These are phyloP conservation scores for Heterohyrax brucei DNA, from an alignment of 2,797 vertebrate genomes.

Conservation along the genomic window DNA sequence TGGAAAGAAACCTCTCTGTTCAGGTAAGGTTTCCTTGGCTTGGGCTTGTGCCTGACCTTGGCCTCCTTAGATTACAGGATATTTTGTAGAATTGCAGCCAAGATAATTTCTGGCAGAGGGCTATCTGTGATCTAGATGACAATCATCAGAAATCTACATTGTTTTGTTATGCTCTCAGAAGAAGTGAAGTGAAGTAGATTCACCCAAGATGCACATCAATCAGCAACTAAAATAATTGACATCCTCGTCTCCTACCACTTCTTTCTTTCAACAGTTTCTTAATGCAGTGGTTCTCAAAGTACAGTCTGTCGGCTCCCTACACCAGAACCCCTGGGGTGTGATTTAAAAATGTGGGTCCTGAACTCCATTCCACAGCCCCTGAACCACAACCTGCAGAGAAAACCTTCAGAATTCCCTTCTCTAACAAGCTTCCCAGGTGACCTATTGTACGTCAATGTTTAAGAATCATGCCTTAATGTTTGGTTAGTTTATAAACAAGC, in stretches of 20 bases:
- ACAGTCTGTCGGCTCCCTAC: constrained; percentile 11
- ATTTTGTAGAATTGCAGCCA: constrained; percentile 40
- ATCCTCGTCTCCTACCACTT: constrained; percentile 27
- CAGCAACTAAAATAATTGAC: constrained; percentile 69
- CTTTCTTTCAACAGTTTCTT: constrained; percentile 58
- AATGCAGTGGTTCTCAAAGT: constrained; percentile 48
- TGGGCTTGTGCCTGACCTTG: constrained; percentile 39
- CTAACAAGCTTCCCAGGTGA: not conserved
- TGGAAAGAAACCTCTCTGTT: constrained; percentile 5
- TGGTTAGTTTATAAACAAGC: not conserved
- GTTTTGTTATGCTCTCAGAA: constrained; percentile 56
- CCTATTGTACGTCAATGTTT: not conserved
- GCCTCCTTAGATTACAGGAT: not conserved
- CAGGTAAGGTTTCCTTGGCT: not conserved
- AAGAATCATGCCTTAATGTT: not conserved
- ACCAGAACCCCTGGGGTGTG: not conserved
- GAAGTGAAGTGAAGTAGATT: constrained; percentile 44
- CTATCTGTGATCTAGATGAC: constrained; percentile 60
- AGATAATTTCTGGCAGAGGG: constrained; percentile 54
- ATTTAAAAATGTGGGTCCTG: not conserved
- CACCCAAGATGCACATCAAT: constrained; percentile 32
- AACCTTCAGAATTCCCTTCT: not conserved
- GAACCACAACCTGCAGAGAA: not conserved
- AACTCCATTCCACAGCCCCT: not conserved
- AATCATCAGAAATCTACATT: constrained; percentile 48